A percentile compares a stretch with the other conserved stretches of the same genome.
Conservation (phyloP, 2,888 invertebrate genomes). For the Drosophila prostipennis region DNA sequence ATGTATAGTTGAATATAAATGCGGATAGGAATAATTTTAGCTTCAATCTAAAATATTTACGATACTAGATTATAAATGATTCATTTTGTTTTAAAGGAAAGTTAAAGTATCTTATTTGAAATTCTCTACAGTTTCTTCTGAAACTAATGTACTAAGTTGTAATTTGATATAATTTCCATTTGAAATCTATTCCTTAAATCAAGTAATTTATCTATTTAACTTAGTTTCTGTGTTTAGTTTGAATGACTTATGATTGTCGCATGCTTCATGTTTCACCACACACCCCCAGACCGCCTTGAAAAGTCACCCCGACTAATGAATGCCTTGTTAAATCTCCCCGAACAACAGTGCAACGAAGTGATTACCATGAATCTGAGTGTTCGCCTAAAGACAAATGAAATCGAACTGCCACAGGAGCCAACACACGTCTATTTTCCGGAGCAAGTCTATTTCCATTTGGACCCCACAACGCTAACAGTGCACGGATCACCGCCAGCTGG, state of each 20-base stretch:
- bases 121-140: not conserved
- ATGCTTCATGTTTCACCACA: conserved; percentile 54
- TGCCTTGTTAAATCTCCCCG: not conserved
- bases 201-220: not conserved
- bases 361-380: conserved; percentile 85
- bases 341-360: conserved; percentile 84
- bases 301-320: conserved; percentile 5
- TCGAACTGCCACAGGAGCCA: conserved; percentile 83
- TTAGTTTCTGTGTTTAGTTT: conserved; percentile 48
- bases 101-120: not conserved
- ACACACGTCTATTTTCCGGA: conserved; percentile 74
- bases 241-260: conserved; percentile 47
- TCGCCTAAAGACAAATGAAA: conserved; percentile 84
- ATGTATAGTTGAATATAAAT: conserved; percentile 1
- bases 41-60: not conserved
- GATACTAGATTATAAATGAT: not conserved
- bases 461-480: conserved; percentile 67
- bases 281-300: not conserved
- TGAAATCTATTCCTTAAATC: too few species aligned
- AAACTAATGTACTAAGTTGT: not conserved
- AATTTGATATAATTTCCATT: not conserved
- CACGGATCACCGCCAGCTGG: conserved; percentile 59
- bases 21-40: not conserved
- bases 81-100: not conserved
- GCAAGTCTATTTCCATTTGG: conserved; percentile 76